A percentile compares a stretch with the other conserved stretches of the same genome.
Evolutionary conservation across 35 echinoderm and acorn worm genomes (phyloP).

Genomic region (Acanthaster planci): DNA sequence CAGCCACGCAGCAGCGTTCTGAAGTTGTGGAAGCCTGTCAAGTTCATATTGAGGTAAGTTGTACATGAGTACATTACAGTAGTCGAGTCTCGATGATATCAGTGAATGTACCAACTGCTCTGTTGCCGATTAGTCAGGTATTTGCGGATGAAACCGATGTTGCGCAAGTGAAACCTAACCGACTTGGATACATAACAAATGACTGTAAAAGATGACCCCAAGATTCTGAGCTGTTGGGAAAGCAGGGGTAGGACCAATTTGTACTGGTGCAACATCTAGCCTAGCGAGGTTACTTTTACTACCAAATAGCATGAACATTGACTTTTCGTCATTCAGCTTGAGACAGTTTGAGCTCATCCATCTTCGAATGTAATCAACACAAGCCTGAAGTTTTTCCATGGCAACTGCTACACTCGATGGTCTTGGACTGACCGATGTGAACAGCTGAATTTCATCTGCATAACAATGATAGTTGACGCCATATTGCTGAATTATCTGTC

Average conservation of each 20-base stretch:
- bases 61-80: neutral
- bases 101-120: constrained; percentile 8
- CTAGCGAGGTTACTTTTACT: no score
- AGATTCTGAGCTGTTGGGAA: neutral
- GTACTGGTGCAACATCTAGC: no score
- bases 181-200: neutral
- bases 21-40: neutral
- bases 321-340: no score
- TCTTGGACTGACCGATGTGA: no score
- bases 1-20: constrained; percentile 22
- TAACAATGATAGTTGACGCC: neutral
- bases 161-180: neutral
- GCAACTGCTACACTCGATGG: neutral
- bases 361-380: no score
- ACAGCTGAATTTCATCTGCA: neutral
- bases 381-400: no score
- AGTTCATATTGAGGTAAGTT: neutral
- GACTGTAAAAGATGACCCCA: constrained; percentile 18
- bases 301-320: no score
- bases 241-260: neutral
- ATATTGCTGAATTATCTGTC: neutral
- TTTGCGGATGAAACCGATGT: neutral
- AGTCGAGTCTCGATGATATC: constrained; percentile 8
- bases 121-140: constrained; percentile 5
- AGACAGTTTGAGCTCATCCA: no score